Evolutionary conservation across 1,140 invertebrate genomes (phyloP).

Genomic region (Sminthurides bifidus): DNA sequence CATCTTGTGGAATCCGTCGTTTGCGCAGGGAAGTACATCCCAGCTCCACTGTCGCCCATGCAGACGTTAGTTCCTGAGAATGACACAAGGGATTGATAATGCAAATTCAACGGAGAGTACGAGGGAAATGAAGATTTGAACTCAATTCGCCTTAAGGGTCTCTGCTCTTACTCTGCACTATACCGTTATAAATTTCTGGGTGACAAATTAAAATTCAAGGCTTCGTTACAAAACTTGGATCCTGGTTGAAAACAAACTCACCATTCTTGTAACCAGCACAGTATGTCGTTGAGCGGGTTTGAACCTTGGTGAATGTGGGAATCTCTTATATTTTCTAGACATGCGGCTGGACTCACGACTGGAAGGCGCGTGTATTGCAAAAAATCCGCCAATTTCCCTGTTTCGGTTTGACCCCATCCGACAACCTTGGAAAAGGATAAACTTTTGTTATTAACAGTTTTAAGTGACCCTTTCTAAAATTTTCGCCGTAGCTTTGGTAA

Average conservation of each 20-base stretch:
- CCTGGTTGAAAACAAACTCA: not conserved
- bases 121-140: not conserved
- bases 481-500: not conserved
- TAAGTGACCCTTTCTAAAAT: not conserved
- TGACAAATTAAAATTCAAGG: no score
- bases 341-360: slow-evolving; percentile 18
- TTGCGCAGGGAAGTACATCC: slow-evolving; percentile 23
- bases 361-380: slow-evolving; percentile 15
- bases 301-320: not conserved
- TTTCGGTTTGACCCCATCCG: slow-evolving; percentile 21
- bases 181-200: not conserved
- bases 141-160: not conserved
- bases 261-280: slow-evolving; percentile 28
- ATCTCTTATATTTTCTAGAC: slow-evolving; percentile 13
- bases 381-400: slow-evolving; percentile 10
- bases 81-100: not conserved
- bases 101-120: not conserved
- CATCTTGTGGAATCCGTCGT: slow-evolving; percentile 9
- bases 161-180: not conserved
- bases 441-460: not conserved
- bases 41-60: slow-evolving; percentile 26
- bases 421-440: slow-evolving; percentile 11
- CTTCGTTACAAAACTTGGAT: no score
- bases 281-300: slow-evolving; percentile 24
- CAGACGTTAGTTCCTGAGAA: slow-evolving; percentile 19